Percentiles rank a stretch among this genome's conserved stretches.
These are phyloP conservation scores for Cryptophagus acutangulus DNA, from an alignment of 2,888 invertebrate species.

Conservation along the genomic window DNA sequence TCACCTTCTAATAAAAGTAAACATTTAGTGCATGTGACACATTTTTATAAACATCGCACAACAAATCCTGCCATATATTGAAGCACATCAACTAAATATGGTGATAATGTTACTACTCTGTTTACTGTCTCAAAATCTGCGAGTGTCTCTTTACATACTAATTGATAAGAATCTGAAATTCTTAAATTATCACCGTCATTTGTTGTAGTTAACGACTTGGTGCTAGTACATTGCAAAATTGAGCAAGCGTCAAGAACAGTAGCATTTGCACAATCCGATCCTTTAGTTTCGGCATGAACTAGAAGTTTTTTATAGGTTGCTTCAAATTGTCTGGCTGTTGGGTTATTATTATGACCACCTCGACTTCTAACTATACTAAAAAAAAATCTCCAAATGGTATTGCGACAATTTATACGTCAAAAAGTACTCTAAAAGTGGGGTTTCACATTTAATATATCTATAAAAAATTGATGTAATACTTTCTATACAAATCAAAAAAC, in stretches of 20 bases:
- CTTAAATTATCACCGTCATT: neutral
- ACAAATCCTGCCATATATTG: neutral
- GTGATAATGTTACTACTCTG: neutral
- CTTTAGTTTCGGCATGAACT: neutral
- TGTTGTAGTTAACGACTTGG: neutral
- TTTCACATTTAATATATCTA: slow-evolving; percentile 4
- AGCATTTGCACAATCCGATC: neutral
- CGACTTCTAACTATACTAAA: neutral
- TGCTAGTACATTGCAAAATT: slow-evolving; percentile 1
- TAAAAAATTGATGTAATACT: slow-evolving; percentile 12
- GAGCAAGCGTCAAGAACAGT: neutral
- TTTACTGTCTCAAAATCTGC: neutral
- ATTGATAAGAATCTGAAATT: neutral
- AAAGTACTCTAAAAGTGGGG: too few relatives aligned
- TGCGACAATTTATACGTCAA: slow-evolving; percentile 1
- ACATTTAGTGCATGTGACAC: neutral
- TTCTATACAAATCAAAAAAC: slow-evolving; percentile 12
- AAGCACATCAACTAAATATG: neutral
- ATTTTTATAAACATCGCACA: neutral
- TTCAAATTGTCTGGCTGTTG: slow-evolving; percentile 6
- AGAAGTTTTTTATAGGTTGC: neutral
- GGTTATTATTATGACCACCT: slow-evolving; percentile 5
- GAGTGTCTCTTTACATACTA: neutral
- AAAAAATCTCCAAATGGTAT: neutral
- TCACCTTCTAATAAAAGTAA: neutral